Conservation (phyloP, 2,797 vertebrate genomes). For the Myotis myotis region DNA sequence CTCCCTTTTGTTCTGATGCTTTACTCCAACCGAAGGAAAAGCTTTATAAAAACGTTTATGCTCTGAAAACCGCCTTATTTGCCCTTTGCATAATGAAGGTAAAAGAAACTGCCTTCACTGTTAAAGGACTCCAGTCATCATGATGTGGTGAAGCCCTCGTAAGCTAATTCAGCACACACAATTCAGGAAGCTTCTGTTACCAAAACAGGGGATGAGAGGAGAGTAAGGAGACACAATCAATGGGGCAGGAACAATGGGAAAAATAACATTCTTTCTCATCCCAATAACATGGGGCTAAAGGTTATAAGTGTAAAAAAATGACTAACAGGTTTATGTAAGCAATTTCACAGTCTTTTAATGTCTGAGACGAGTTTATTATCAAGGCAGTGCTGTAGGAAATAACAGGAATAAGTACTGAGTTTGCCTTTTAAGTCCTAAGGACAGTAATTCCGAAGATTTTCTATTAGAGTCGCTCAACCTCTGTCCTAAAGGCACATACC, state of each 20-base stretch:
- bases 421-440: neutral
- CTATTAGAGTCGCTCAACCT: neutral
- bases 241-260: slow-evolving; percentile 60
- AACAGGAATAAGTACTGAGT: neutral
- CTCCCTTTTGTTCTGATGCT: slow-evolving; percentile 55
- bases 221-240: slow-evolving; percentile 56
- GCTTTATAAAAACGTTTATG: slow-evolving; percentile 57
- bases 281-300: slow-evolving; percentile 62
- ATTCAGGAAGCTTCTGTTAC: slow-evolving; percentile 65
- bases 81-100: slow-evolving; percentile 66
- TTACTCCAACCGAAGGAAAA: slow-evolving; percentile 46
- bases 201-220: slow-evolving; percentile 44
- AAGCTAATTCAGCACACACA: slow-evolving; percentile 56
- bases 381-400: slow-evolving; percentile 6
- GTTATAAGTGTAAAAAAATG: slow-evolving; percentile 45
- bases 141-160: slow-evolving; percentile 52
- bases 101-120: slow-evolving; percentile 70
- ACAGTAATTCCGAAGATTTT: neutral
- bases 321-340: slow-evolving; percentile 63
- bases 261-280: slow-evolving; percentile 56
- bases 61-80: slow-evolving; percentile 60
- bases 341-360: slow-evolving; percentile 49
- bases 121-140: slow-evolving; percentile 64
- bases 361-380: slow-evolving; percentile 6
- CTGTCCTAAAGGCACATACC: neutral